Percentiles rank a stretch among this genome's conserved stretches.
Evolutionary conservation across 2,888 invertebrate species (phyloP).

Genomic region (Dolichomitus sp.): DNA sequence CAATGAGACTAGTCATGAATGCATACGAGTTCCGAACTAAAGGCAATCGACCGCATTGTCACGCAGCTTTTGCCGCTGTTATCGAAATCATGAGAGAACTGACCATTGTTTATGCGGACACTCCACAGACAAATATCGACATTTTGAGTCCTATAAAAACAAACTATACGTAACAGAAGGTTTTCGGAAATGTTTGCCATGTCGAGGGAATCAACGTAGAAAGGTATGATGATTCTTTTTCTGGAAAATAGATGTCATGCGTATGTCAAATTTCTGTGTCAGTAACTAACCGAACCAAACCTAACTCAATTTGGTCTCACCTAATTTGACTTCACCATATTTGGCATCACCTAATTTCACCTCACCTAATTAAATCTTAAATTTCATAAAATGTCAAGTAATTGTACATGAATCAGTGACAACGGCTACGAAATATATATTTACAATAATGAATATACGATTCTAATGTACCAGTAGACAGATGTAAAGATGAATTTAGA

Average conservation of each 20-base stretch:
- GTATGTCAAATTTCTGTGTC: too few relatives aligned
- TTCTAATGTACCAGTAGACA: constrained; percentile 2
- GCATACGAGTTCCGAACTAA: constrained; percentile 10
- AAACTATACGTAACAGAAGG: neutral
- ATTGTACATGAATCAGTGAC: neutral
- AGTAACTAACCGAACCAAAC: too few relatives aligned
- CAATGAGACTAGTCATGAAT: neutral
- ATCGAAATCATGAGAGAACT: neutral
- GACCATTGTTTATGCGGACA: neutral
- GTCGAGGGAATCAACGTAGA: neutral
- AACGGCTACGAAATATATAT: neutral
- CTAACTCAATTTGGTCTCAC: too few relatives aligned
- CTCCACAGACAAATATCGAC: neutral
- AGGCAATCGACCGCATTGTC: constrained; percentile 1
- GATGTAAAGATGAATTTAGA: neutral
- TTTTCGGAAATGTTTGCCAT: neutral
- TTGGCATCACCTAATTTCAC: too few relatives aligned
- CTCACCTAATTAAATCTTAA: too few relatives aligned
- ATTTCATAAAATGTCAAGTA: neutral
- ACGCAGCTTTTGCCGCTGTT: neutral
- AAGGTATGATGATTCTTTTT: neutral
- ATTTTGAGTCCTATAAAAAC: neutral
- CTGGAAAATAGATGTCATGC: too few relatives aligned
- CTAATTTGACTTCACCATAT: too few relatives aligned
- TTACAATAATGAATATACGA: neutral